Conservation (phyloP, 2,888 invertebrate genomes). For the Drosophila tripunctata region DNA sequence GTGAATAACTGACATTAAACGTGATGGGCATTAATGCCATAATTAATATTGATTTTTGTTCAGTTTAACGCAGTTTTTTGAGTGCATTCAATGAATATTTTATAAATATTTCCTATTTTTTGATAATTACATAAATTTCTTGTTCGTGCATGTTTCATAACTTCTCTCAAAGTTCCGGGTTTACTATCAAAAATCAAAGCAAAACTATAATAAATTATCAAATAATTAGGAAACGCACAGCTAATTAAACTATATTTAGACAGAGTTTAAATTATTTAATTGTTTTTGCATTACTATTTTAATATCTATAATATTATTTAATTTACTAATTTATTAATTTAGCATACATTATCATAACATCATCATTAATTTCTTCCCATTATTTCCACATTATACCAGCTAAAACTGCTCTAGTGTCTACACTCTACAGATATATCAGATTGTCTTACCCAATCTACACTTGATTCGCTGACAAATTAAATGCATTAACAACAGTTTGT, state of each 20-base stretch:
- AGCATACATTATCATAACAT: background rate
- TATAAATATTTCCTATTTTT: conserved; percentile 8
- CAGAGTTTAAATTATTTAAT: too few species aligned
- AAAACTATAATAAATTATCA: background rate
- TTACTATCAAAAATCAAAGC: background rate
- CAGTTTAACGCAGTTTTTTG: background rate
- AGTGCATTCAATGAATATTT: background rate
- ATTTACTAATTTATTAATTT: background rate
- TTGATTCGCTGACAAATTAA: conserved; percentile 36
- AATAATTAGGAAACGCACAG: too few species aligned
- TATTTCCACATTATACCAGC: conserved; percentile 8
- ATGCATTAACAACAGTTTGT: conserved; percentile 38
- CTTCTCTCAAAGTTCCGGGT: background rate
- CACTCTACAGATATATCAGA: conserved; percentile 4
- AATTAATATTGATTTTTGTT: conserved; percentile 1
- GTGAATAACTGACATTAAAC: conserved; percentile 3
- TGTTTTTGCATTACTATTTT: background rate
- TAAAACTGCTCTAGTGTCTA: conserved; percentile 9
- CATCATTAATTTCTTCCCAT: conserved; percentile 1
- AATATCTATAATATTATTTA: background rate
- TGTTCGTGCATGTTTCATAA: background rate
- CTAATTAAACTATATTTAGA: too few species aligned
- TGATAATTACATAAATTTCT: conserved; percentile 8
- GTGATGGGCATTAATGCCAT: conserved; percentile 17
- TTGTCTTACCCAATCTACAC: conserved; percentile 18